Evolutionary conservation across 2,797 vertebrate genomes (phyloP), one percentile per base, ranked within the genome.

Genomic region (Xenentodon cancila): DNA sequence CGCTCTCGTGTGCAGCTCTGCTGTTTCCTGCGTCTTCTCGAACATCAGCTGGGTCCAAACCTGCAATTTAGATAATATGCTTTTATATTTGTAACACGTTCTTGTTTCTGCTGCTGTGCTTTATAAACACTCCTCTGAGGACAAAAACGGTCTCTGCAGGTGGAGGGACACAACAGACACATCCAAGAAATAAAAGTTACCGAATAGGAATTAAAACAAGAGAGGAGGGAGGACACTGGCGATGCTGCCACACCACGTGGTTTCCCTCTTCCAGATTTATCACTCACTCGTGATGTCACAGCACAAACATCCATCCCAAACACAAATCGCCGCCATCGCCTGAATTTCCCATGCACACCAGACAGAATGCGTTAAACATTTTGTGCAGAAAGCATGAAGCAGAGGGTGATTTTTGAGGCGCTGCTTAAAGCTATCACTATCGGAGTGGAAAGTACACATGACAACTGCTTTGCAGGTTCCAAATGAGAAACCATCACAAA

Each of bases 361-460:
- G 71, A 40, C 56, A 11, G 68, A 64, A 45, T 18, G 51, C 71
- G 21, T 61, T 54, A 80, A 77, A 66, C 84, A 54, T 80, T 75
- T 81, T 32, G 77, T 84, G 88, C 82, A 81, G 63, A 34, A 71
- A 82, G 1, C 84, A 58, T 87, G 72, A 87, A 87, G 84, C 82
- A 55, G 63, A 64, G 83, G 76, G 75, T 71, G 80, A 82, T 85
- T 86, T 86, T 75, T 73, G 77, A 77, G 82, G 77, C 64, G 51
- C 75, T 67, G 80, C 79, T 87, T 85, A 84, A 81, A 87, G 83
- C 86, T 81, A 81, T 89, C 87, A 69, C 86, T 78, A 85, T 60
- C 64, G n/a, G 61, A 80, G 88, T 88, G 88, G 88, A 90, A 87
- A 89, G 84, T 65, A 88, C 86, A 89, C 85, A 87, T 85, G 88